phyloP scores from a whole-genome alignment of 2,888 invertebrate genomes.

The Branchipolynoe longqiensis region DNA sequence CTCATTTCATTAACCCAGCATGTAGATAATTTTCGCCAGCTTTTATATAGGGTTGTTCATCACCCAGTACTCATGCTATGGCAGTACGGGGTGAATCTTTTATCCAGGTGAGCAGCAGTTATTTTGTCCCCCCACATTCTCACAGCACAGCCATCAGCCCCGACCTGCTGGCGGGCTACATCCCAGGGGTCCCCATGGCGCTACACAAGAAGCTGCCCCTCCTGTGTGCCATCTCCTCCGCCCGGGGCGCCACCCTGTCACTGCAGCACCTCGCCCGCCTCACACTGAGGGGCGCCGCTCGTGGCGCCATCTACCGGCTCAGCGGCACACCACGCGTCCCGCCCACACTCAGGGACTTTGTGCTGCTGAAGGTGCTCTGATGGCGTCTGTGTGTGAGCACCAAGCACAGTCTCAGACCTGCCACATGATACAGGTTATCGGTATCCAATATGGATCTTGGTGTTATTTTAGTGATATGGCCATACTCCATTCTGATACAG shows the following conservation, averaged over 20 bases:
- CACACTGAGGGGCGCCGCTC: slow-evolving; percentile 16
- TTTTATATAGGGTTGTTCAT: too few relatives aligned
- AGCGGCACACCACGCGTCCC: slow-evolving; percentile 41
- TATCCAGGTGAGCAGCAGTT: too few relatives aligned
- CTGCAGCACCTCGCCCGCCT: slow-evolving; percentile 56
- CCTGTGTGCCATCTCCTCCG: slow-evolving; percentile 27
- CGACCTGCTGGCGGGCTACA: slow-evolving; percentile 31
- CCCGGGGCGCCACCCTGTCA: slow-evolving; percentile 29
- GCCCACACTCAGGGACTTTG: slow-evolving; percentile 39
- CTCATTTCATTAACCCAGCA: too few relatives aligned
- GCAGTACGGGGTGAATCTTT: too few relatives aligned
- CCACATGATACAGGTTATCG: too few relatives aligned
- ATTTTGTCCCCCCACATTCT: background rate
- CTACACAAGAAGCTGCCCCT: slow-evolving; percentile 33
- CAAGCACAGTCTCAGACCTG: too few relatives aligned
- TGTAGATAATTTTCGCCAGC: too few relatives aligned
- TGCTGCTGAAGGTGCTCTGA: slow-evolving; percentile 50
- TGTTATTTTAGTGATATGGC: too few relatives aligned
- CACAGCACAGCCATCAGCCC: slow-evolving; percentile 52
- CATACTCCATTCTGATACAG: too few relatives aligned
- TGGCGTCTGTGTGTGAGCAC: too few relatives aligned
- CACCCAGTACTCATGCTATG: too few relatives aligned
- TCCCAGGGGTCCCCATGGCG: slow-evolving; percentile 24
- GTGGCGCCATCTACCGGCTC: slow-evolving; percentile 22
- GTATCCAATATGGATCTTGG: too few relatives aligned